Evolutionary conservation across 1,140 invertebrate species (phyloP).

Genomic region (Pemphigus obesinymphae): DNA sequence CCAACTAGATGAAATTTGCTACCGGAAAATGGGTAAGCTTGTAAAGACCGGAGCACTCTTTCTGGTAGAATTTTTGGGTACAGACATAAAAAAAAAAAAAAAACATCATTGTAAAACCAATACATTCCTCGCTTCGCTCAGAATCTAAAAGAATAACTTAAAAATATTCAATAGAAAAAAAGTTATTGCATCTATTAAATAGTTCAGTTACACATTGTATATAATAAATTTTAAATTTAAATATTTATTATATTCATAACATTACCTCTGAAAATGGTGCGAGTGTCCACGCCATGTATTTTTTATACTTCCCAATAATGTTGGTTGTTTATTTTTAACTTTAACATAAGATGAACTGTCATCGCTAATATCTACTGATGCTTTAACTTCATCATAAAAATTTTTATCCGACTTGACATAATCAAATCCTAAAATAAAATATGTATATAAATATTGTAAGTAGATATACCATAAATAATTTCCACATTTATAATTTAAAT

Average conservation of each 20-base stretch:
- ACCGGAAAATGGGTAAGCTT: no score
- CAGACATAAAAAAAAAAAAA: not conserved
- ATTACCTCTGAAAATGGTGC: slow-evolving; percentile 21
- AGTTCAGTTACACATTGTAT: not conserved
- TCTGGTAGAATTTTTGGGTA: no score
- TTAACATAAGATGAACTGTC: not conserved
- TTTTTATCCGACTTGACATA: not conserved
- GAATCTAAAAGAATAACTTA: no score
- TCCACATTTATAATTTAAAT: not conserved
- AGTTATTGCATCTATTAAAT: no score
- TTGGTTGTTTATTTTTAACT: slow-evolving; percentile 7
- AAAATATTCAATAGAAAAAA: no score
- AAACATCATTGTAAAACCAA: not conserved
- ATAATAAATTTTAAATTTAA: not conserved
- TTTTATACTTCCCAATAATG: not conserved
- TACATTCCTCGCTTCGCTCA: no score
- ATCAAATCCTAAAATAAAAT: slow-evolving; percentile 18
- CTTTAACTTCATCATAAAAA: not conserved
- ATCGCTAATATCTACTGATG: not conserved
- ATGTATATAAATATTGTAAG: no score
- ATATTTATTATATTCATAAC: not conserved
- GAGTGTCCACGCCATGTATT: not conserved
- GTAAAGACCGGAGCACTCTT: no score
- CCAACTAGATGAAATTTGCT: no score
- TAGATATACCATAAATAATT: not conserved